phyloP scores from a whole-genome alignment of 2,888 invertebrate genomes.

The Lasioglossum lativentre region DNA sequence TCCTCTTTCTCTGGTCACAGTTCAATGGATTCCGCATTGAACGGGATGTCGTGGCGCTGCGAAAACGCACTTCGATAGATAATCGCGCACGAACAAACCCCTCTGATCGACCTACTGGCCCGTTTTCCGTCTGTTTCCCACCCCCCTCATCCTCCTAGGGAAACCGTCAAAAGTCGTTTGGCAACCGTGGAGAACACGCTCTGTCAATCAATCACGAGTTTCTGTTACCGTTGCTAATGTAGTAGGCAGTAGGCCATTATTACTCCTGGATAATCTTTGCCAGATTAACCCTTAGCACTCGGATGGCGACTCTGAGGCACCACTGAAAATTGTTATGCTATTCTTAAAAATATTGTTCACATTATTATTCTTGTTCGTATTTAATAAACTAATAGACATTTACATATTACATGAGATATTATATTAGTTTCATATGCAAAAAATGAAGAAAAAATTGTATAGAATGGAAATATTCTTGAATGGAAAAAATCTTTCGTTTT shows the following conservation, averaged over 20 bases:
- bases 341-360: too few relatives aligned
- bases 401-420: too few relatives aligned
- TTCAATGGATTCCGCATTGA: slow-evolving; percentile 43
- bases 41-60: slow-evolving; percentile 26
- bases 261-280: neutral
- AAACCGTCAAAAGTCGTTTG: slow-evolving; percentile 6
- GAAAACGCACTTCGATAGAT: slow-evolving; percentile 51
- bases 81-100: slow-evolving; percentile 41
- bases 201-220: neutral
- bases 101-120: slow-evolving; percentile 57
- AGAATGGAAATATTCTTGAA: too few relatives aligned
- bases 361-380: too few relatives aligned
- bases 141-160: neutral
- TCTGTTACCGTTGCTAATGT: neutral
- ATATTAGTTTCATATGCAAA: too few relatives aligned
- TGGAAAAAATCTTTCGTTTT: too few relatives aligned
- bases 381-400: too few relatives aligned
- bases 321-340: too few relatives aligned
- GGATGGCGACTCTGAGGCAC: too few relatives aligned
- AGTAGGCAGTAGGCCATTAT: neutral
- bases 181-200: neutral
- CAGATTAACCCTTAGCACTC: too few relatives aligned
- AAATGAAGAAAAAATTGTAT: too few relatives aligned
- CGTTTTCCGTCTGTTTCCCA: slow-evolving; percentile 43
- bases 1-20: slow-evolving; percentile 23